Percentiles rank a stretch among this genome's conserved stretches.
phyloP scores from a whole-genome alignment of 2,888 invertebrate genomes.

The Leuctra nigra region DNA sequence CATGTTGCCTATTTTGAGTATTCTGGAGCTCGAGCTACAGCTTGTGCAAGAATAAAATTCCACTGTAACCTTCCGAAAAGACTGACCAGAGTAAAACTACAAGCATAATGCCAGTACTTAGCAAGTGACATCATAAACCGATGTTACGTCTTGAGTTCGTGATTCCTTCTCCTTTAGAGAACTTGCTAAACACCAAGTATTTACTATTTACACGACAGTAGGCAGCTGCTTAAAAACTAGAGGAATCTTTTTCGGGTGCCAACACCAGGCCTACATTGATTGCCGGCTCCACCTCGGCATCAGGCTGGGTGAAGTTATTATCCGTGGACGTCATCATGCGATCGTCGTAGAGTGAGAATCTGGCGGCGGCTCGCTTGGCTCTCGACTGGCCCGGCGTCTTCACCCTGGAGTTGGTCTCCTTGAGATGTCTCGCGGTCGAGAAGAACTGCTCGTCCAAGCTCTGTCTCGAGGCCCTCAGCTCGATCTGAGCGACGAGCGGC shows the following conservation, averaged over 20 bases:
- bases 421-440: slow-evolving; percentile 38
- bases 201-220: not conserved
- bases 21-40: not conserved
- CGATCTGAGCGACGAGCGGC: slow-evolving; percentile 34
- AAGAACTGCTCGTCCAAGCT: slow-evolving; percentile 69
- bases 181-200: not conserved
- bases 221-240: not conserved
- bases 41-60: slow-evolving; percentile 2
- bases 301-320: too few species aligned
- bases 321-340: slow-evolving; percentile 63
- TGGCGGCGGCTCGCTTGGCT: slow-evolving; percentile 51
- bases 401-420: slow-evolving; percentile 68
- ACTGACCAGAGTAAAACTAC: too few species aligned
- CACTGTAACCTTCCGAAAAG: not conserved
- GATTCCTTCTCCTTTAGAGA: too few species aligned
- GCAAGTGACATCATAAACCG: too few species aligned
- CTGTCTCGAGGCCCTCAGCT: slow-evolving; percentile 46
- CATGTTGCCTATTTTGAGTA: not conserved
- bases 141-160: too few species aligned
- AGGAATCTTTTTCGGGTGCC: slow-evolving; percentile 5
- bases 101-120: too few species aligned
- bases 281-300: not conserved
- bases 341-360: slow-evolving; percentile 83
- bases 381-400: slow-evolving; percentile 70
- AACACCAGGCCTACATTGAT: not conserved